phyloP scores from a whole-genome alignment of 2,888 invertebrate species.

The Drosophila histrio region DNA sequence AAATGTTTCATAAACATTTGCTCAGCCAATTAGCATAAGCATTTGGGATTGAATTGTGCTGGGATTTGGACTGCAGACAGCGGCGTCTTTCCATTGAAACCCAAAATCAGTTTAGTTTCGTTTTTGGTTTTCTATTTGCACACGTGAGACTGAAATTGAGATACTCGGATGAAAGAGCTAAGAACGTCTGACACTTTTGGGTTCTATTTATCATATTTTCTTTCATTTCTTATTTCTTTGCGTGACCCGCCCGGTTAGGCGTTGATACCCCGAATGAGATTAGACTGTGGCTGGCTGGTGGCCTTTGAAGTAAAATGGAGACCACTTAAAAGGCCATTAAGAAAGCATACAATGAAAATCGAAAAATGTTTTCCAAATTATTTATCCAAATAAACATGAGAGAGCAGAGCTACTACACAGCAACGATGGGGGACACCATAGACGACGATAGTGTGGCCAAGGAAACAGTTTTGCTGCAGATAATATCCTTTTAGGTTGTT shows the following conservation, averaged over 20 bases:
- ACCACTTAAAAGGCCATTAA: constrained; percentile 71
- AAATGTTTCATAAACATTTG: constrained; percentile 67
- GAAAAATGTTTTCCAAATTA: constrained; percentile 74
- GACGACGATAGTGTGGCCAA: constrained; percentile 50
- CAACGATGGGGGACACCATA: constrained; percentile 6
- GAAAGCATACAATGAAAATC: constrained; percentile 53
- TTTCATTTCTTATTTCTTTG: constrained; percentile 1
- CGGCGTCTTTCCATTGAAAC: not conserved
- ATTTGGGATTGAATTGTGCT: constrained; percentile 33
- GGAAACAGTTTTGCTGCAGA: constrained; percentile 70
- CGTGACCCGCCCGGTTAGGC: constrained; percentile 12
- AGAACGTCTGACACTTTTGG: constrained; percentile 22
- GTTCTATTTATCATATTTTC: not conserved
- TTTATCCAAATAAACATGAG: constrained; percentile 72
- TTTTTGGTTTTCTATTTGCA: constrained; percentile 62
- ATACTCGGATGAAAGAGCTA: not conserved
- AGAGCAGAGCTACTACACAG: constrained; percentile 1
- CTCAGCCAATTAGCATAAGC: constrained; percentile 60
- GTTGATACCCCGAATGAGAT: constrained; percentile 44
- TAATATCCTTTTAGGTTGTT: constrained; percentile 74
- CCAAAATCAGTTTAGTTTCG: constrained; percentile 9
- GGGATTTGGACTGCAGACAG: constrained; percentile 5
- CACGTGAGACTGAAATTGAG: constrained; percentile 57
- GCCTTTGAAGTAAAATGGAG: constrained; percentile 28
- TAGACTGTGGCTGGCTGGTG: constrained; percentile 5